phyloP scores from a whole-genome alignment of 2,113 vertebrate species.

The Sylvilagus bachmani region DNA sequence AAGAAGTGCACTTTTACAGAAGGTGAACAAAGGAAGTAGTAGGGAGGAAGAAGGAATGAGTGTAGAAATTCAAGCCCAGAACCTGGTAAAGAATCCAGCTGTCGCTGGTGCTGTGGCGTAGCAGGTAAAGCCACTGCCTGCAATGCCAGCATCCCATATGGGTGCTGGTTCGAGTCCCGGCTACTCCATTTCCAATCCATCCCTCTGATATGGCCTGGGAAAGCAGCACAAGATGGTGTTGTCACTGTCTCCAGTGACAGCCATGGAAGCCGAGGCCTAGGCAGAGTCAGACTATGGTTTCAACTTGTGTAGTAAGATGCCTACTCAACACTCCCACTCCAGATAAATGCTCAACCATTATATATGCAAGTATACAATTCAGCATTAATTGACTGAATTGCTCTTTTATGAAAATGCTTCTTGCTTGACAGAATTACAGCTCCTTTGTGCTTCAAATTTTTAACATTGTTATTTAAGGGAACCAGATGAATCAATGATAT shows the following conservation, averaged over 20 bases:
- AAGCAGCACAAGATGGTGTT: no score
- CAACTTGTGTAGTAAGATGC: fast-evolving
- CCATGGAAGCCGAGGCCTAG: neutral
- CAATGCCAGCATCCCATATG: no score
- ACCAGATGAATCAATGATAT: neutral
- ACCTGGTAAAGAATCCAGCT: neutral
- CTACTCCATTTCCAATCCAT: no score
- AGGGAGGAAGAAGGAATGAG: neutral
- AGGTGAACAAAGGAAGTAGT: neutral
- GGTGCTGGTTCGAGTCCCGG: no score
- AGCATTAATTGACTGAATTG: neutral
- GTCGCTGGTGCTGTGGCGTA: no score
- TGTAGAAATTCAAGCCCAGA: neutral
- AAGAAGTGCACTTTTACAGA: neutral
- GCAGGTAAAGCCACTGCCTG: no score
- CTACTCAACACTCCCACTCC: neutral
- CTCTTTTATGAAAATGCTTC: neutral
- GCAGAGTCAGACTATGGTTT: fast-evolving
- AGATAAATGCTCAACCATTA: neutral
- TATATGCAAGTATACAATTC: neutral
- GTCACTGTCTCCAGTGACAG: no score
- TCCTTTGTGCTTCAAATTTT: neutral
- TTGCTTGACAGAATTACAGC: neutral
- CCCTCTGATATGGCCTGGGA: no score
- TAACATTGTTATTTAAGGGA: neutral